Evolutionary conservation across 2,113 vertebrate species (phyloP), one percentile per base, ranked within the genome.

Genomic region (Xenopus tropicalis): DNA sequence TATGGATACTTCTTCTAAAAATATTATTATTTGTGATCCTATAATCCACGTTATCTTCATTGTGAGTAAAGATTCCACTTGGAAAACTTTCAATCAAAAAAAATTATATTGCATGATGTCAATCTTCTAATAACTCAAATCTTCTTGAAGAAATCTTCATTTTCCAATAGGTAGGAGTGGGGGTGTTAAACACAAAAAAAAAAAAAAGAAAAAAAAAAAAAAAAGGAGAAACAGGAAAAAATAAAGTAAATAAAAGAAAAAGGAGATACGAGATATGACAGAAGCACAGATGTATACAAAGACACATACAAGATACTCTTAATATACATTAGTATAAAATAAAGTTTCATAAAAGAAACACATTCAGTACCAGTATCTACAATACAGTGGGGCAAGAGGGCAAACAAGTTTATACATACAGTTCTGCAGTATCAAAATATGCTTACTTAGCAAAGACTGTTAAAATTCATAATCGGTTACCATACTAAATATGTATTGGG

Each of bases 1-100:
- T 97, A 94, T 98, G 95, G 97, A 94, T 86, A 81, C 86, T 80
- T 88, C 93, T 91, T 94, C 92, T 93, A 91, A 83, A 90, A 23
- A 37, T 14, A 46, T 64, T 51, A n/a, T 37, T 17, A 22, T 54
- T 81, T 86, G 80, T 87, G 79, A 82, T 77, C 72, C 69, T 82
- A 82, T 81, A 79, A 76, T 23, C 37, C 84, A 83, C 82, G 88
- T 78, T 83, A 85, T 79, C 80, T 85, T 85, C 85, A 82, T 82
- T 81, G 83, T 77, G 69, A 75, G 13, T 80, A 77, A 80, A 84
- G 82, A 80, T 83, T 90, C 84, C 84, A 82, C 84, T 90, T 85
- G 83, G 81, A 69, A 88, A 87, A 86, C 81, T 79, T 80, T 82
- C 81, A 83, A 82, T 80, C 19, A 21, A 46, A 66, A 44, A 56